phyloP scores from a whole-genome alignment of 2,888 invertebrate species.

The Melikaiella ostensackeni region DNA sequence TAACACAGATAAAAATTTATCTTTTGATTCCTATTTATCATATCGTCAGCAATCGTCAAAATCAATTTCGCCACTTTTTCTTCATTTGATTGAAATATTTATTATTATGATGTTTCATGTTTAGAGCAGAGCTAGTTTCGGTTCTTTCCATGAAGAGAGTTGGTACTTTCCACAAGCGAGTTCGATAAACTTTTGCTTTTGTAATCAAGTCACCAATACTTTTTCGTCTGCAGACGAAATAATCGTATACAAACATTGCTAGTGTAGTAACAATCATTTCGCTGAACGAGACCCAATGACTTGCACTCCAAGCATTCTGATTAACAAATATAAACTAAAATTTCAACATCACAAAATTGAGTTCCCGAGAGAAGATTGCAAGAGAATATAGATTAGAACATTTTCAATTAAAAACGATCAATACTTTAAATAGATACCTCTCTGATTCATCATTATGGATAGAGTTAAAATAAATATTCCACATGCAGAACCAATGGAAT shows the following conservation, averaged over 20 bases:
- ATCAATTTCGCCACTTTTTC: no score
- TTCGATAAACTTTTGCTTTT: neutral
- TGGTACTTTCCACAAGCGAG: neutral
- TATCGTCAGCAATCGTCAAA: neutral
- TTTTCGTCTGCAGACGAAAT: neutral
- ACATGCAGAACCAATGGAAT: neutral
- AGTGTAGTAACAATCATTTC: neutral
- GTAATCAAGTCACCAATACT: neutral
- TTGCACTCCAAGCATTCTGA: neutral
- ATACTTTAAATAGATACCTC: no score
- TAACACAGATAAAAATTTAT: no score
- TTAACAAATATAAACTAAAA: neutral
- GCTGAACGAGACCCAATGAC: neutral
- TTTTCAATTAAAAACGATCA: no score
- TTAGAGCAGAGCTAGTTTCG: neutral
- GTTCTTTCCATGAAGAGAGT: neutral
- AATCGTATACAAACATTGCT: neutral
- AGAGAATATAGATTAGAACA: neutral
- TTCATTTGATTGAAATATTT: no score
- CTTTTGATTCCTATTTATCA: neutral
- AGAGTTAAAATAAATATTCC: neutral
- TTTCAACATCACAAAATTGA: neutral
- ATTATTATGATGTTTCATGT: neutral
- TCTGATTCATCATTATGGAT: no score
- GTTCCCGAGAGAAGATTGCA: neutral